Base-by-base conservation (phyloP, 2,797 vertebrate species). In the Buceros bicornis region DNA sequence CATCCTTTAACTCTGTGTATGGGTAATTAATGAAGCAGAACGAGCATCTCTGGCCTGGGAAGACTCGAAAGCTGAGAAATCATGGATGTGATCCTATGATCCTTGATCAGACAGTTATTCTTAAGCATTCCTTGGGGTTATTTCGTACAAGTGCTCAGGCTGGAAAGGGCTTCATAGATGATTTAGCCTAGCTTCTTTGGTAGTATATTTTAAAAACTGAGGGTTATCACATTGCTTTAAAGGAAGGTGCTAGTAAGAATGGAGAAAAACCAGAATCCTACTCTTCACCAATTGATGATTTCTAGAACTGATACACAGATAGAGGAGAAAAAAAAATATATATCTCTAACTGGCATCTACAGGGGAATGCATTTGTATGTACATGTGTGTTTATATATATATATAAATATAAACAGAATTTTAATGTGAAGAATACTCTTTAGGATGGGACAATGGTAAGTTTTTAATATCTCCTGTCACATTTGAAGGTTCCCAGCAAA, bases 381-480 rank as follows among this genome's bases (percentile, higher is more conserved):
- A 0, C 37, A 18, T 56, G 19, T 56, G 1, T 67, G 1, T 40
- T 1, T 24, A 1, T 60, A 24, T 43, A 2, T 35, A 14, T 21
- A 4, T 14, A 31, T 2, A 42, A 16, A 76, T 42, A 51, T 14
- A 65, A 4, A 45, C 5, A 73, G 35, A 62, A 51, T 51, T 62
- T 60, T 81, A 58, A 60, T 28, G 4, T 43, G 40, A 83, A 92
- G 57, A 84, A 81, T 57, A 5, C 11, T 81, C 42, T 47, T 78
- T 45, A 21, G 31, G 10, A 7, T n/a, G 19, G 4, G 9, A 4
- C 22, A 56, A 4, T 54, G 7, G 43, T 28, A 67, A 45, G 28
- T 58, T 71, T 66, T 74, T 62, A 24, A 14, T 29, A 13, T 54
- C 35, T 53, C 16, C 47, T 79, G 33, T 78, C 50, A 43, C 24